Base-by-base conservation (phyloP, 2,888 invertebrate species). In the Thera britannica region DNA sequence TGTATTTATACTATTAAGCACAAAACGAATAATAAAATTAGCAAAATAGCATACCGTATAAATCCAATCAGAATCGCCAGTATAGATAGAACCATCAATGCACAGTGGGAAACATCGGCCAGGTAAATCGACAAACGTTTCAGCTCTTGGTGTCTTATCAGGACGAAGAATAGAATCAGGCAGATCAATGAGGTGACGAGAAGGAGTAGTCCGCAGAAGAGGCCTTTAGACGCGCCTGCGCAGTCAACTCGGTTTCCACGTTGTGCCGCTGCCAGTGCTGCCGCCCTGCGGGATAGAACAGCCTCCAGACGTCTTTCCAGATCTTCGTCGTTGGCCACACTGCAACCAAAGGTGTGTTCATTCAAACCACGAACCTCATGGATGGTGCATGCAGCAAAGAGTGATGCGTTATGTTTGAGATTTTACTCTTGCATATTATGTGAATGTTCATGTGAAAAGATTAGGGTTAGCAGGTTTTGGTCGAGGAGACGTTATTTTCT, bases 91-190 rank as follows among this genome's bases (percentile, higher is more conserved):
- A 96, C 95, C 97, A 98, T 97, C 71, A 98, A 94, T 70, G 96
- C 96, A 86, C 97, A 97, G 89, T 98, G 98, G 11, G 98, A 98
- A 44, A 97, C 97, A 89, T 98, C 98, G 36, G 98, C 98, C 83
- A 98, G 94, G 85, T 98, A 98, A 81, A 98, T 97, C 65, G 98
- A 98, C 77, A 98, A 94, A 75, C 98, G 95, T 77, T 96, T 96
- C 85, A 97, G 95, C 83, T 97, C 96, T 71, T 96, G 96, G 87
- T 98, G 97, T 87, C 97, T 97, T 77, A 98, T 97, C 82, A 99
- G 95, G 75, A 99, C 98, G 94, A 98, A 98, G 96, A 98, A 99
- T 75, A 98, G 95, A 82, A 99, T 98, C 87, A 99, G 95, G 90
- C 98, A 98, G 89, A 98, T 98, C 78, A 98, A 95, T 35, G 98